Conservation (phyloP, 1,140 invertebrate species). For the Lepeophtheirus salmonis region DNA sequence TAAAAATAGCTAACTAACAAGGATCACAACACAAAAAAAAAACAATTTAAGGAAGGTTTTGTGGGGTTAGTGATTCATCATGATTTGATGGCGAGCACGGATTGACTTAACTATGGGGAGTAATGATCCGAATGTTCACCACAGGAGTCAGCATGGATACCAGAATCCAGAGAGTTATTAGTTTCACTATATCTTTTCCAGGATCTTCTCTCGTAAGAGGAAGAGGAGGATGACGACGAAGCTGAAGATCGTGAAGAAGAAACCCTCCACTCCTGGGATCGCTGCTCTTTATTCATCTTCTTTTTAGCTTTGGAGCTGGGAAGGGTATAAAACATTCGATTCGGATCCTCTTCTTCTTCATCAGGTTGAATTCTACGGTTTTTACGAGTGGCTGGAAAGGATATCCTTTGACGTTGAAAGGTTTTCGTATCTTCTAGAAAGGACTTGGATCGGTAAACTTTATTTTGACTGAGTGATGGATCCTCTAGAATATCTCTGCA, state of each 20-base stretch:
- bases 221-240: background rate
- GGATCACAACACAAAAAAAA: no score
- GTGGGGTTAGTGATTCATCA: no score
- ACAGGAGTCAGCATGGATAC: background rate
- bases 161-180: background rate
- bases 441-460: background rate
- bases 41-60: no score
- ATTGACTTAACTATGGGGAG: background rate
- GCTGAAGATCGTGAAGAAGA: background rate
- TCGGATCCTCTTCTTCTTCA: background rate
- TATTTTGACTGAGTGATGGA: background rate
- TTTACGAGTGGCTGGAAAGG: slow-evolving; percentile 2
- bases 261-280: background rate
- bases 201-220: background rate
- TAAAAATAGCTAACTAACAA: no score
- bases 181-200: background rate
- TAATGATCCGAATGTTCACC: background rate
- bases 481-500: background rate
- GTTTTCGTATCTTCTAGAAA: background rate
- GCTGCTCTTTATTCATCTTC: background rate
- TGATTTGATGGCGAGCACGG: no score
- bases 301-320: background rate
- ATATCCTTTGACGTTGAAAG: slow-evolving; percentile 6
- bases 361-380: background rate
- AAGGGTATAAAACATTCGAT: background rate